phyloP scores from a whole-genome alignment of 2,888 invertebrate genomes.

The Odontomyia ornata region DNA sequence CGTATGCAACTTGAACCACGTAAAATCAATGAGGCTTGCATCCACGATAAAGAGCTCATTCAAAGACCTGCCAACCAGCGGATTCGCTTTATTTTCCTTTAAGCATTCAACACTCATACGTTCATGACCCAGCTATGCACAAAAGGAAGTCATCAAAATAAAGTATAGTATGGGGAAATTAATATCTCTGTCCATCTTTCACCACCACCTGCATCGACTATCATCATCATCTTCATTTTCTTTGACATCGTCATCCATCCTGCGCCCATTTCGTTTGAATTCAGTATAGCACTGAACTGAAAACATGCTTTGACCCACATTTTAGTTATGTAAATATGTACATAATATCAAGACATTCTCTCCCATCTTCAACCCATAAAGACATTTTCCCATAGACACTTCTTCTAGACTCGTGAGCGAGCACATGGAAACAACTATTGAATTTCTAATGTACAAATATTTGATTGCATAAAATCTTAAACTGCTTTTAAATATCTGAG shows the following conservation, averaged over 20 bases:
- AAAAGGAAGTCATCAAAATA: too few species aligned
- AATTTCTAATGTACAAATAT: not conserved
- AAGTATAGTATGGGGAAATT: not conserved
- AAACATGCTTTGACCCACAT: slow-evolving; percentile 7
- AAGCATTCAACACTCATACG: too few species aligned
- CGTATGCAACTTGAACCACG: too few species aligned
- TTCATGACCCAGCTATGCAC: too few species aligned
- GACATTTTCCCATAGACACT: not conserved
- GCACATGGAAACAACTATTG: not conserved
- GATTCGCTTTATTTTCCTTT: too few species aligned
- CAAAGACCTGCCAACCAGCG: too few species aligned
- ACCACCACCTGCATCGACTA: too few species aligned
- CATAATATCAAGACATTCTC: not conserved
- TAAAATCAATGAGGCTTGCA: too few species aligned
- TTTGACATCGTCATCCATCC: not conserved
- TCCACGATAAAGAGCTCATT: too few species aligned
- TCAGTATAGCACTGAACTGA: not conserved
- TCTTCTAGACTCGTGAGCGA: too few species aligned
- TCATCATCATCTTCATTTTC: too few species aligned
- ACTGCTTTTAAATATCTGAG: not conserved
- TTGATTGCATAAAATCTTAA: not conserved
- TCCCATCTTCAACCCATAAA: not conserved
- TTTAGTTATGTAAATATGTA: not conserved
- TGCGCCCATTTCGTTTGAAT: not conserved
- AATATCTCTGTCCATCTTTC: not conserved